A percentile compares a stretch with the other conserved stretches of the same genome.
phyloP scores from a whole-genome alignment of 2,797 vertebrate genomes.

The Lophura swinhoii region DNA sequence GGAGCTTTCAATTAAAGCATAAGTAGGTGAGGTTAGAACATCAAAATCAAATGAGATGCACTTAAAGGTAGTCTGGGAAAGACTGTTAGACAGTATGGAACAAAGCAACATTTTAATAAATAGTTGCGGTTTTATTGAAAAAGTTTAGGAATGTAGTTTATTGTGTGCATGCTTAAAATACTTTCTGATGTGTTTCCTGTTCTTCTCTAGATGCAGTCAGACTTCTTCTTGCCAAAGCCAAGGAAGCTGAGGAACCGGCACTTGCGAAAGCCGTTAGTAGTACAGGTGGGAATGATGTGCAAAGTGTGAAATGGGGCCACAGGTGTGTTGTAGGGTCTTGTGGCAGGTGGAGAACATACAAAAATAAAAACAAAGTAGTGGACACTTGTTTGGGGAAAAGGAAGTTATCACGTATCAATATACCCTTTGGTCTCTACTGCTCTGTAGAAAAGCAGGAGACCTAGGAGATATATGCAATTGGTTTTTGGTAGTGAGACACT shows the following conservation, averaged over 20 bases:
- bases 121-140: background rate
- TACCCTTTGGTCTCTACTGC: background rate
- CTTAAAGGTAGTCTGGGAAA: background rate
- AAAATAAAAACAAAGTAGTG: background rate
- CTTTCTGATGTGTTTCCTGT: background rate
- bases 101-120: background rate
- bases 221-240: constrained; percentile 93
- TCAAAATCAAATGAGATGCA: background rate
- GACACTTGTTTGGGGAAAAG: background rate
- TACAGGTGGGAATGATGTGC: constrained; percentile 86
- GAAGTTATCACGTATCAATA: background rate
- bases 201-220: constrained; percentile 88
- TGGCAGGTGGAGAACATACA: background rate
- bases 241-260: constrained; percentile 92
- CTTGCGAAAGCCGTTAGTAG: constrained; percentile 93
- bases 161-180: background rate
- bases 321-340: background rate
- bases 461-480: background rate
- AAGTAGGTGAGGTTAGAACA: too few relatives aligned
- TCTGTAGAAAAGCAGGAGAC: background rate
- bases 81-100: background rate
- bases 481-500: background rate
- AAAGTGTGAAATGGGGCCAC: background rate
- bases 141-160: background rate
- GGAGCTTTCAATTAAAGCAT: background rate